Evolutionary conservation across 2,797 vertebrate genomes (phyloP), one percentile per base, ranked within the genome.

Genomic region (Sebastes umbrosus): DNA sequence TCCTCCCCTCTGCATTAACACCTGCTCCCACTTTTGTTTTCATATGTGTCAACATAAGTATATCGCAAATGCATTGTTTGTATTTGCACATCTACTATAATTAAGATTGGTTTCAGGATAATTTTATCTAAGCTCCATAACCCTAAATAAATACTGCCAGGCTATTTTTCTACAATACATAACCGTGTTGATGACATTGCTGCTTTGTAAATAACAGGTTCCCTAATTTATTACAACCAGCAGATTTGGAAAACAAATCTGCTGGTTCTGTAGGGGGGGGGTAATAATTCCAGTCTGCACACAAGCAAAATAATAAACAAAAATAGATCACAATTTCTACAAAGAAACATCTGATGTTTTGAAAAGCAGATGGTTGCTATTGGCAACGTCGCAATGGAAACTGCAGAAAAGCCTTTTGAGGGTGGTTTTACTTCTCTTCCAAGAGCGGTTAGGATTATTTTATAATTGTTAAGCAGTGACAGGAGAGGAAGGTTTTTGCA

Each of bases 351-450:
- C 69, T 70, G 73, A 89, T 84, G 69, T 78, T 92, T 87, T 90
- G 75, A 88, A 86, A 92, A 88, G 80, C 77, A 91, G 81, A 93
- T 87, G 87, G 84, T 88, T 86, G 86, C 90, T 79, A 80, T 4
- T 87, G 87, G 87, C 85, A 90, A 83, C 84, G n/a, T 43, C 20
- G 72, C 50, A 55, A 77, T 18, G 67, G 60, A 79, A 65, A 71
- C 55, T 39, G 67, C 34, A 76, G 70, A 85, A 82, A 86, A 80
- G 63, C 20, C 29, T 68, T 82, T 70, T 60, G 50, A 74, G 25
- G 72, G 4, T 1, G 13, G 36, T 79, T 75, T 75, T 60, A 29
- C 43, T 71, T 69, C 67, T 68, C 62, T 62, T 69, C 62, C 24
- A 64, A 68, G 32, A 62, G 20, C 9, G 27, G 16, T 68, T 69